A percentile compares a stretch with the other conserved stretches of the same genome.
Conservation (phyloP, 2,113 vertebrate species). For the Sylvicapra grimmia region DNA sequence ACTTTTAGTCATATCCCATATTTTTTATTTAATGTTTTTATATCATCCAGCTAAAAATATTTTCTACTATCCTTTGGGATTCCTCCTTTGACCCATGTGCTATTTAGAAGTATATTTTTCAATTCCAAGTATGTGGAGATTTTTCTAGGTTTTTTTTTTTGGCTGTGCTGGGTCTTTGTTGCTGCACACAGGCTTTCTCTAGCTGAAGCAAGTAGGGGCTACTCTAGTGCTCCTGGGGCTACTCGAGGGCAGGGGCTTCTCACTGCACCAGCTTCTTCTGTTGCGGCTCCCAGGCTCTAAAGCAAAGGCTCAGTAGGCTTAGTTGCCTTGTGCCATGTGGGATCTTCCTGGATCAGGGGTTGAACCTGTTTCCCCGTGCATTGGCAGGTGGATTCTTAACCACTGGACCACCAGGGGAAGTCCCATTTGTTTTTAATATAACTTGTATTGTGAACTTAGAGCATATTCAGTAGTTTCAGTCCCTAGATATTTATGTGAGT, state of each 20-base stretch:
- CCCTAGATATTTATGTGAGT: neutral
- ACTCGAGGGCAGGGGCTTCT: neutral
- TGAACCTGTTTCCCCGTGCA: neutral
- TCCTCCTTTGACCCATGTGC: neutral
- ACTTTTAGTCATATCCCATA: neutral
- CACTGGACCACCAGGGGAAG: neutral
- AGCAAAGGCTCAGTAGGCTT: neutral
- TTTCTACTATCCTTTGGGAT: neutral
- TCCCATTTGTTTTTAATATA: neutral
- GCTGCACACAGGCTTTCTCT: neutral
- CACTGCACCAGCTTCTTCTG: neutral
- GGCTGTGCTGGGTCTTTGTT: neutral
- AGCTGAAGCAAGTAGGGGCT: neutral
- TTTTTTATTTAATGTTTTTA: conserved; percentile 2
- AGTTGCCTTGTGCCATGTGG: neutral
- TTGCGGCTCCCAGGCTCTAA: neutral
- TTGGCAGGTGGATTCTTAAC: neutral
- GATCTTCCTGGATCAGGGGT: neutral
- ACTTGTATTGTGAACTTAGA: neutral
- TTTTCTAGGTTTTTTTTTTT: neutral
- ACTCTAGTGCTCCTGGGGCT: neutral
- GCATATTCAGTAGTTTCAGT: neutral
- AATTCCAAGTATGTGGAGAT: neutral
- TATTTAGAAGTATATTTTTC: neutral
- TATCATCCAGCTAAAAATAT: neutral